These are phyloP conservation scores for Achlya flavicornis DNA, from an alignment of 2,888 invertebrate genomes.

Conservation along the genomic window DNA sequence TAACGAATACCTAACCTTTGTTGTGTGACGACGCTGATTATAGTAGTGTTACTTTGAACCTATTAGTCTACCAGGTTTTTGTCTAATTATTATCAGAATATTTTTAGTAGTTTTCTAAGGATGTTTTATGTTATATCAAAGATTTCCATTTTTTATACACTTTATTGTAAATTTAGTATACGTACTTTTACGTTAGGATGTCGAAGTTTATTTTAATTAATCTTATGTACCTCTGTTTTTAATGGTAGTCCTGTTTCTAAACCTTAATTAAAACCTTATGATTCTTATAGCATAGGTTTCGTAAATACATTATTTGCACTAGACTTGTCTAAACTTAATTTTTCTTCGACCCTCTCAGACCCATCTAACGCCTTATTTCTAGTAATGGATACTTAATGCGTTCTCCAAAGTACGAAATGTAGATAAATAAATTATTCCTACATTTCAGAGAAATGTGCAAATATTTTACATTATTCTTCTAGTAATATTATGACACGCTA, in stretches of 20 bases:
- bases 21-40: slow-evolving; percentile 35
- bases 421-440: background rate
- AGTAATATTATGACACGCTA: background rate
- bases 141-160: too few relatives aligned
- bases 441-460: background rate
- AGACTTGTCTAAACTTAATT: background rate
- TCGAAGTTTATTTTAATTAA: too few relatives aligned
- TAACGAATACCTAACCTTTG: slow-evolving; percentile 44
- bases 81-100: too few relatives aligned
- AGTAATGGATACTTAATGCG: background rate
- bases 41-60: background rate
- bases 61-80: background rate
- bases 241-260: too few relatives aligned
- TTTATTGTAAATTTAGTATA: too few relatives aligned
- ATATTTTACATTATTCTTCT: background rate
- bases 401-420: background rate
- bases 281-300: too few relatives aligned
- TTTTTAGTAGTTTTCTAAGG: background rate
- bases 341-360: background rate
- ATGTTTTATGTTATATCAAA: too few relatives aligned
- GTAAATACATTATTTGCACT: background rate
- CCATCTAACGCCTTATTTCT: background rate
- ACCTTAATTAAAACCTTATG: too few relatives aligned
- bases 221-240: too few relatives aligned
- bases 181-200: too few relatives aligned